Base-by-base conservation (phyloP, 2,113 vertebrate genomes). In the Nycticryphes semicollaris region DNA sequence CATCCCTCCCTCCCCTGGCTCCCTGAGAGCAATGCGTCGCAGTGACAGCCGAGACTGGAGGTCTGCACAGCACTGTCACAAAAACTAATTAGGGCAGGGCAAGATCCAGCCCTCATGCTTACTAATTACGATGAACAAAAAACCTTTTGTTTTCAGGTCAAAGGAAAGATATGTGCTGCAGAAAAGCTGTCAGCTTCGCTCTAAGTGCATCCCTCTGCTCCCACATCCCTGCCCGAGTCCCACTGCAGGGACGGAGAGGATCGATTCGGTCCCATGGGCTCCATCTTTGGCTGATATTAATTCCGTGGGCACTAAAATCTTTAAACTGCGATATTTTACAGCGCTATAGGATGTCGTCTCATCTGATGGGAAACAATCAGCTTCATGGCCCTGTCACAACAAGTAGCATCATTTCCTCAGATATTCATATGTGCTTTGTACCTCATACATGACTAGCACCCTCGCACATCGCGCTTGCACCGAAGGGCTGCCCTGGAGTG, bases 201-300 rank as follows among this genome's bases (percentile, higher is more conserved):
- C 1, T 5, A 18, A 2, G 2, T 33, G n/a, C 9, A 63, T 16
- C 31, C 4, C 9, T 13, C 64, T 6, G 30, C 56, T 67, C 67
- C 69, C 48, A 17, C 37, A 1, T 0, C 9, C n/a, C 69, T 45
- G 45, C 45, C 45, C 41, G 7, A 17, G 8, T 9, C 57, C 8
- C 1, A 1, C 15, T n/a, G 35, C 2, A 39, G 59, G 19, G 60
- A 24, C 8, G 24, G 0, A n/a, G 66, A 5, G 0, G n/a, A 60
- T 22, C 7, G 6, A 31, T 37, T 12, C 30, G 22, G 22, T 41
- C 59, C 54, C 37, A 1, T 4, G 11, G 45, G 50, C 68, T 92
- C 47, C 59, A 19, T 25, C 51, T 69, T 37, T 4, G 5, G 35
- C 70, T 27, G 39, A 8, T 7, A 33, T 4, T 22, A 13, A 8